Conservation (phyloP, 2,113 vertebrate genomes). For the Passer domesticus region DNA sequence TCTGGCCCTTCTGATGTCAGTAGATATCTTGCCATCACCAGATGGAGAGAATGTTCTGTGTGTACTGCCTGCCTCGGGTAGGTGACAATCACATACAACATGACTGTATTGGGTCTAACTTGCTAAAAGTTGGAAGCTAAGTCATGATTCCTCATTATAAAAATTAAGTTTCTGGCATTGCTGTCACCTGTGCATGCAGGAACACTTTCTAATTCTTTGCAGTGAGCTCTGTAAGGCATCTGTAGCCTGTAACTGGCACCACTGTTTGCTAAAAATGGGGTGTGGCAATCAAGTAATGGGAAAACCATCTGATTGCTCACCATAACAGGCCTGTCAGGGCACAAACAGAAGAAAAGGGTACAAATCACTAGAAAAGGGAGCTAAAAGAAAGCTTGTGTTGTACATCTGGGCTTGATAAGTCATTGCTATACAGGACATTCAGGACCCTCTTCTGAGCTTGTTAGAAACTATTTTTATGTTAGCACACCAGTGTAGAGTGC, state of each 20-base stretch:
- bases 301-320: background rate
- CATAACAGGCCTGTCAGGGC: background rate
- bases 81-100: background rate
- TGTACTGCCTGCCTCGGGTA: background rate
- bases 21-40: background rate
- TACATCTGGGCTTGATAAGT: background rate
- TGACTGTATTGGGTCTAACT: background rate
- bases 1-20: background rate
- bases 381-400: background rate
- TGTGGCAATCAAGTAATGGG: conserved; percentile 16
- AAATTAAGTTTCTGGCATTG: background rate
- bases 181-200: background rate
- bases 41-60: background rate
- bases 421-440: background rate
- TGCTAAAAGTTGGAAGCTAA: background rate
- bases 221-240: conserved; percentile 3
- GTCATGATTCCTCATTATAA: background rate
- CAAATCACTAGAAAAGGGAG: background rate
- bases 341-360: background rate
- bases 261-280: conserved; percentile 13
- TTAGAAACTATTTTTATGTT: background rate
- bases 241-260: conserved; percentile 11
- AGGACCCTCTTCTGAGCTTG: background rate
- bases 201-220: conserved; percentile 26
- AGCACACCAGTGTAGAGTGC: background rate